A percentile compares a stretch with the other conserved stretches of the same genome.
phyloP scores from a whole-genome alignment of 1,140 invertebrate species.

The Zophobas morio region DNA sequence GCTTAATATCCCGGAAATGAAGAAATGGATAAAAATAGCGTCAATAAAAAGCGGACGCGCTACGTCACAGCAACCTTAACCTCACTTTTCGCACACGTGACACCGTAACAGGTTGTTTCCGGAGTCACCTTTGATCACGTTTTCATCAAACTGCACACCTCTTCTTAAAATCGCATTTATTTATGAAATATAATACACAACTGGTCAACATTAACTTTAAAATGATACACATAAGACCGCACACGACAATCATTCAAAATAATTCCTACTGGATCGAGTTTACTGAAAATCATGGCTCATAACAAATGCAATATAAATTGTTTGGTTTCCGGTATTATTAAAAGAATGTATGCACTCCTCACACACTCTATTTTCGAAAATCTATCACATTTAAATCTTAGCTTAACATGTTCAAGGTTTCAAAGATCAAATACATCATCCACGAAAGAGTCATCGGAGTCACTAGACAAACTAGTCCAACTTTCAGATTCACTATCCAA shows the following conservation, averaged over 20 bases:
- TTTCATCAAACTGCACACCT: background rate
- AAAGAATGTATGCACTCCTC: slow-evolving; percentile 9
- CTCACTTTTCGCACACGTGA: too few relatives aligned
- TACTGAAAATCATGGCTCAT: too few relatives aligned
- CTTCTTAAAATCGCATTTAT: slow-evolving; percentile 25
- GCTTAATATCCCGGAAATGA: too few relatives aligned
- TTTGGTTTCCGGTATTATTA: background rate
- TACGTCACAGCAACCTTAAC: too few relatives aligned
- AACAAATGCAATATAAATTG: slow-evolving; percentile 5
- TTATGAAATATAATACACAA: slow-evolving; percentile 41
- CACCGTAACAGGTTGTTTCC: too few relatives aligned
- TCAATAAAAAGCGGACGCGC: too few relatives aligned
- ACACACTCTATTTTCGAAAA: slow-evolving; percentile 23
- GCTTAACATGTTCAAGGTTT: slow-evolving; percentile 1
- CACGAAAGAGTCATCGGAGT: slow-evolving; percentile 47
- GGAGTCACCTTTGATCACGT: background rate
- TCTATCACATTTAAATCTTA: slow-evolving; percentile 38
- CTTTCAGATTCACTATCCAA: slow-evolving; percentile 45
- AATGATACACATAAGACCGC: slow-evolving; percentile 7
- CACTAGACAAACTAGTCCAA: slow-evolving; percentile 50
- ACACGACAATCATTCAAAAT: background rate
- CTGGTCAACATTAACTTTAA: slow-evolving; percentile 18
- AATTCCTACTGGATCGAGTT: too few relatives aligned
- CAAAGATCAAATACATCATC: slow-evolving; percentile 33
- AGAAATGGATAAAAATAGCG: too few relatives aligned